Conservation (phyloP, 2,888 invertebrate species). For the Augochlorella aurata region DNA sequence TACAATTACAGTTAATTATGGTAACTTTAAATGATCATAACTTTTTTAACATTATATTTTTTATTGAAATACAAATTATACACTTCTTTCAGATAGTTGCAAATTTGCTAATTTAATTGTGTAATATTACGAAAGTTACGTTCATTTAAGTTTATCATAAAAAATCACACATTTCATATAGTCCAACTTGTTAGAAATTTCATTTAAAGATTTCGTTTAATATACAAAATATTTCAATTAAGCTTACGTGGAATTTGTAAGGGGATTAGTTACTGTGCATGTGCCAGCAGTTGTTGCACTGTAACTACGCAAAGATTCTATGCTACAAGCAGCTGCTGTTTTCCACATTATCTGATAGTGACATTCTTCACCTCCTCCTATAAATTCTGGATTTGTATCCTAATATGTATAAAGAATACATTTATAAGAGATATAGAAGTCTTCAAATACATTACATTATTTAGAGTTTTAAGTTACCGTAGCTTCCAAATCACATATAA, state of each 20-base stretch:
- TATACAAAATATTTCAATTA: background rate
- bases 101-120: too few relatives aligned
- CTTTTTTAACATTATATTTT: too few relatives aligned
- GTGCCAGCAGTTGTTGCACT: slow-evolving; percentile 62
- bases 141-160: too few relatives aligned
- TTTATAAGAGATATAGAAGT: background rate
- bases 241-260: slow-evolving; percentile 69
- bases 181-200: background rate
- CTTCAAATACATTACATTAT: background rate
- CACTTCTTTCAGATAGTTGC: too few relatives aligned
- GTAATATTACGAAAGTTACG: too few relatives aligned
- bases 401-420: slow-evolving; percentile 46
- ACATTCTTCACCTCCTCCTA: slow-evolving; percentile 68
- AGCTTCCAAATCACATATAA: slow-evolving; percentile 72
- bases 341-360: slow-evolving; percentile 73
- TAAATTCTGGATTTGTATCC: slow-evolving; percentile 72
- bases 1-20: background rate
- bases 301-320: slow-evolving; percentile 68
- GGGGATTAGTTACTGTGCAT: slow-evolving; percentile 73
- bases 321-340: slow-evolving; percentile 73
- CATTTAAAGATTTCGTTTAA: background rate
- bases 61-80: too few relatives aligned
- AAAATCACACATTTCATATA: background rate
- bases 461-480: slow-evolving; percentile 58
- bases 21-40: too few relatives aligned